Conservation (phyloP, 1,140 invertebrate species). For the Drosophila sucinea region DNA sequence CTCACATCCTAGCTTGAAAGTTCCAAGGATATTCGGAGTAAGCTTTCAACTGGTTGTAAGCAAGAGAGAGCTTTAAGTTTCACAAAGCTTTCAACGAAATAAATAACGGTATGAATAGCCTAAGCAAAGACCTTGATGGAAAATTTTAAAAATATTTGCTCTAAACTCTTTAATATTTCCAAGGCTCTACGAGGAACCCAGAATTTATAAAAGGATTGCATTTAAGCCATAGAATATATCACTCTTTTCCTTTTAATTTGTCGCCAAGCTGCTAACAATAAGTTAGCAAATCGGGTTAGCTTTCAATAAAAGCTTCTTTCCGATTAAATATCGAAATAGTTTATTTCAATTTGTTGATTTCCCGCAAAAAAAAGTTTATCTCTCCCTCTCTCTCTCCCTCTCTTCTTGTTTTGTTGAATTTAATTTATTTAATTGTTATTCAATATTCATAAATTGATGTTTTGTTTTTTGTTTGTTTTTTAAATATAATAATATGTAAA, state of each 20-base stretch:
- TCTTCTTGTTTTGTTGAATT: slow-evolving; percentile 17
- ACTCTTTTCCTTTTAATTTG: too few relatives aligned
- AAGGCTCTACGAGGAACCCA: too few relatives aligned
- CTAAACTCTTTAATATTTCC: too few relatives aligned
- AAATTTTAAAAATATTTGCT: too few relatives aligned
- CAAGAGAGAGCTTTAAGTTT: neutral
- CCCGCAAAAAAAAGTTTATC: neutral
- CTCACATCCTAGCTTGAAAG: neutral
- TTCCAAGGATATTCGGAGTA: neutral
- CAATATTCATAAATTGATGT: slow-evolving; percentile 25
- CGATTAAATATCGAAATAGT: too few relatives aligned
- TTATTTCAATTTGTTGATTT: neutral
- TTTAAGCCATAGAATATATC: too few relatives aligned
- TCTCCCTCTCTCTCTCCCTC: neutral
- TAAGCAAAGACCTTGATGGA: too few relatives aligned
- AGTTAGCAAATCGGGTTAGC: too few relatives aligned
- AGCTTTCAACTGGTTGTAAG: neutral
- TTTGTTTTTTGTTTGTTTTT: slow-evolving; percentile 23
- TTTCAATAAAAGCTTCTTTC: too few relatives aligned
- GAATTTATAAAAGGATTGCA: too few relatives aligned
- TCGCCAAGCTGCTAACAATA: too few relatives aligned
- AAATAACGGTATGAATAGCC: neutral
- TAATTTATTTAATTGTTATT: slow-evolving; percentile 50
- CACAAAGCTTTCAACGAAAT: neutral
- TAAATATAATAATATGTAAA: slow-evolving; percentile 55